A percentile compares a stretch with the other conserved stretches of the same genome.
phyloP scores from a whole-genome alignment of 2,797 vertebrate genomes.

The Allobates femoralis region DNA sequence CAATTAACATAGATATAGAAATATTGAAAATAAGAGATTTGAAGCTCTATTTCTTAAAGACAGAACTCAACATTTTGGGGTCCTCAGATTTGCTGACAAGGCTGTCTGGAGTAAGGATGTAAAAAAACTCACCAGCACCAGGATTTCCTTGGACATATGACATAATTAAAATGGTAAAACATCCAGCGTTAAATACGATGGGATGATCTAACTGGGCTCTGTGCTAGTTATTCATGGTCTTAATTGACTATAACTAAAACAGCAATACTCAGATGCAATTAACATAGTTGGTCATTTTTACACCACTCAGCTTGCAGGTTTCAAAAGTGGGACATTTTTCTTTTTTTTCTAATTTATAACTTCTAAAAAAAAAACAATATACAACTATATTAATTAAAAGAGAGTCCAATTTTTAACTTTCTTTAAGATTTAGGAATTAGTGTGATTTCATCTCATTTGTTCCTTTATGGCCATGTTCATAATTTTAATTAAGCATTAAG shows the following conservation, averaged over 20 bases:
- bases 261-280: background rate
- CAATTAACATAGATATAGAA: too few species aligned
- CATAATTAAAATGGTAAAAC: background rate
- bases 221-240: background rate
- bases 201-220: background rate
- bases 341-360: constrained; percentile 69
- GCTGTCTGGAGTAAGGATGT: background rate
- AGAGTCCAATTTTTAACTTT: constrained; percentile 64
- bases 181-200: background rate
- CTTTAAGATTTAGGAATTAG: constrained; percentile 70
- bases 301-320: constrained; percentile 35
- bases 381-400: constrained; percentile 76
- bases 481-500: constrained; percentile 69
- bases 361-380: constrained; percentile 72
- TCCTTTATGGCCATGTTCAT: constrained; percentile 67
- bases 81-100: background rate
- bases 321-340: constrained; percentile 46
- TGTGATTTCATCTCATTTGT: constrained; percentile 69
- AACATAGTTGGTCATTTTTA: background rate
- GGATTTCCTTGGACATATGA: background rate
- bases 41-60: too few species aligned
- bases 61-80: background rate
- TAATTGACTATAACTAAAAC: background rate
- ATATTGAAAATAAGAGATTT: too few species aligned
- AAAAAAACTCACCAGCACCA: background rate